Evolutionary conservation across 2,113 vertebrate genomes (phyloP).

Genomic region (Calyptomena viridis): DNA sequence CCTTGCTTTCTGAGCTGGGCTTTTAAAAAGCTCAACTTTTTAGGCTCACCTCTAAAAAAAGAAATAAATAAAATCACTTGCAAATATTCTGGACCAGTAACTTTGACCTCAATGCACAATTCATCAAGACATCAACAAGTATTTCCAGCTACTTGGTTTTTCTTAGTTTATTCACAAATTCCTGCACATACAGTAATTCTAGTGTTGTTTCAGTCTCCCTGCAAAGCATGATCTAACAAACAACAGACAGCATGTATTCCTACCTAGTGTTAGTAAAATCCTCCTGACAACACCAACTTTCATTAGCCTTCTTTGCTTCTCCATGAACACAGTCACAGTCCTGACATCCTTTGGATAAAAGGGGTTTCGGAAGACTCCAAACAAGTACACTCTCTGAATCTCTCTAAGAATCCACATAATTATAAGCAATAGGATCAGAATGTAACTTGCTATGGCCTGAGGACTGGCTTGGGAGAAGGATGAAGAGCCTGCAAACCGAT

Average conservation of each 20-base stretch:
- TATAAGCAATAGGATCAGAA: conserved; percentile 82
- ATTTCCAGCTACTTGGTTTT: not conserved
- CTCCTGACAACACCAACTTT: conserved; percentile 84
- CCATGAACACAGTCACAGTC: conserved; percentile 82
- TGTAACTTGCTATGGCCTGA: conserved; percentile 82
- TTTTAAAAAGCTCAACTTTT: not conserved
- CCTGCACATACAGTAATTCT: not conserved
- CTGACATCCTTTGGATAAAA: conserved; percentile 89
- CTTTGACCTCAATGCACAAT: not conserved
- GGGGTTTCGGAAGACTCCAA: conserved; percentile 91
- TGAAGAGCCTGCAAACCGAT: conserved; percentile 76
- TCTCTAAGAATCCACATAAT: conserved; percentile 85
- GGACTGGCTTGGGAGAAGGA: conserved; percentile 69
- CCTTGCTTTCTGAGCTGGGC: not conserved
- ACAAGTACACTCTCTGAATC: conserved; percentile 88
- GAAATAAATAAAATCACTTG: not conserved
- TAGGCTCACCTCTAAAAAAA: not conserved
- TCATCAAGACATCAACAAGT: not conserved
- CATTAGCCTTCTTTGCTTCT: conserved; percentile 82
- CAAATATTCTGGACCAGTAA: not conserved
- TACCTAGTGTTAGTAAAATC: conserved; percentile 90
- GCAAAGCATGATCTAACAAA: conserved; percentile 52
- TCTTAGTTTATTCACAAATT: not conserved
- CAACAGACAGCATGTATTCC: conserved; percentile 52
- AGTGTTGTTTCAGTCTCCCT: not conserved